Evolutionary conservation across 2,888 invertebrate species (phyloP).

Genomic region (Stenodera caucasica): DNA sequence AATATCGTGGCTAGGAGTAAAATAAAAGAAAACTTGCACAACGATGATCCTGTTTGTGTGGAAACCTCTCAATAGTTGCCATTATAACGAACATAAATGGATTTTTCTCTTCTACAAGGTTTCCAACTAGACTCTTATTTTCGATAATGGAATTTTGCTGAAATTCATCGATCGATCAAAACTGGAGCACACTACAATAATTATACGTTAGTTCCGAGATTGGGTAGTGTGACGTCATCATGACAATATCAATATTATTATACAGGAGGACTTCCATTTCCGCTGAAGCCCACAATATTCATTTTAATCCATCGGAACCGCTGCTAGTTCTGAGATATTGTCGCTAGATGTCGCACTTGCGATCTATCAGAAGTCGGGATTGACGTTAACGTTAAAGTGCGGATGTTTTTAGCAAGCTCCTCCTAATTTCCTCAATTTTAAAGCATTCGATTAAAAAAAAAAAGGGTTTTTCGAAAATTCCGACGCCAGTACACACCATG

Average conservation of each 20-base stretch:
- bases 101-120: constrained; percentile 16
- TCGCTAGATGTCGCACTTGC: no score
- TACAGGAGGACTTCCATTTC: no score
- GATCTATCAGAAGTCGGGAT: no score
- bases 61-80: constrained; percentile 12
- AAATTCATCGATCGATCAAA: not conserved
- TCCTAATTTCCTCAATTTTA: no score
- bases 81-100: constrained; percentile 16
- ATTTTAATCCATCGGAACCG: no score
- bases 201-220: constrained; percentile 5
- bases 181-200: constrained; percentile 22
- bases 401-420: no score
- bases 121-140: not conserved
- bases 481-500: constrained; percentile 29
- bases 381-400: not conserved
- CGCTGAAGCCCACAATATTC: no score
- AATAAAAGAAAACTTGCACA: not conserved
- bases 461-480: no score
- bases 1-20: no score
- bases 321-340: no score
- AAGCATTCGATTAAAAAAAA: no score
- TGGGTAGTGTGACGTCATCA: not conserved
- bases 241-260: not conserved
- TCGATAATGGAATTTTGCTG: not conserved
- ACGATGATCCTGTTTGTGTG: constrained; percentile 3